These are phyloP conservation scores for Hyperoplus immaculatus DNA, from an alignment of 2,797 vertebrate genomes.

Conservation along the genomic window DNA sequence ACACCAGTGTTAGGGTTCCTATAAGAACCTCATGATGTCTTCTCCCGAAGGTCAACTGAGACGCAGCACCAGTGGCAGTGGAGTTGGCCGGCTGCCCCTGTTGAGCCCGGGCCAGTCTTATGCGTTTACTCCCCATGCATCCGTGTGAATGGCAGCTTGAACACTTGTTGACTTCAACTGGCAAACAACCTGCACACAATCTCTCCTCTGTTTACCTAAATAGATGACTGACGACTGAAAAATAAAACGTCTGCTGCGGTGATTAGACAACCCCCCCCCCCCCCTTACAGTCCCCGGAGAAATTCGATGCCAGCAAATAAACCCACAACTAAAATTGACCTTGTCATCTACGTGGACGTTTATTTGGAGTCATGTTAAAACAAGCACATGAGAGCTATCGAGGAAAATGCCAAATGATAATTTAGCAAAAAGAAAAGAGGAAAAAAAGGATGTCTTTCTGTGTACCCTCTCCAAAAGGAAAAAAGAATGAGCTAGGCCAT, in stretches of 20 bases:
- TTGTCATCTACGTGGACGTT: slow-evolving; percentile 61
- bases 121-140: slow-evolving; percentile 59
- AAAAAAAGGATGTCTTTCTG: slow-evolving; percentile 26
- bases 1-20: slow-evolving; percentile 9
- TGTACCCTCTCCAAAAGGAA: slow-evolving; percentile 54
- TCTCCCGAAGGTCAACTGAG: slow-evolving; percentile 34
- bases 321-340: slow-evolving; percentile 59
- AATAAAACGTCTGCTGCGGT: slow-evolving; percentile 62
- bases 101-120: slow-evolving; percentile 22
- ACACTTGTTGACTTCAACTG: slow-evolving; percentile 64
- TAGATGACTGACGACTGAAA: slow-evolving; percentile 69
- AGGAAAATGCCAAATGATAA: slow-evolving; percentile 68
- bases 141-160: slow-evolving; percentile 48
- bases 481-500: slow-evolving; percentile 40
- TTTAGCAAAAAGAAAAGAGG: slow-evolving; percentile 33
- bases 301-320: slow-evolving; percentile 57
- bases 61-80: slow-evolving; percentile 52
- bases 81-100: slow-evolving; percentile 41
- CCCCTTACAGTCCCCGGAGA: slow-evolving; percentile 53
- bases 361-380: slow-evolving; percentile 67
- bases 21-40: slow-evolving; percentile 29
- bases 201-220: slow-evolving; percentile 71
- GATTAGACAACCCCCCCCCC: slow-evolving; percentile 52
- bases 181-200: slow-evolving; percentile 64
- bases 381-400: slow-evolving; percentile 56